Evolutionary conservation across 2,113 vertebrate species (phyloP).

Genomic region (Promerops cafer): DNA sequence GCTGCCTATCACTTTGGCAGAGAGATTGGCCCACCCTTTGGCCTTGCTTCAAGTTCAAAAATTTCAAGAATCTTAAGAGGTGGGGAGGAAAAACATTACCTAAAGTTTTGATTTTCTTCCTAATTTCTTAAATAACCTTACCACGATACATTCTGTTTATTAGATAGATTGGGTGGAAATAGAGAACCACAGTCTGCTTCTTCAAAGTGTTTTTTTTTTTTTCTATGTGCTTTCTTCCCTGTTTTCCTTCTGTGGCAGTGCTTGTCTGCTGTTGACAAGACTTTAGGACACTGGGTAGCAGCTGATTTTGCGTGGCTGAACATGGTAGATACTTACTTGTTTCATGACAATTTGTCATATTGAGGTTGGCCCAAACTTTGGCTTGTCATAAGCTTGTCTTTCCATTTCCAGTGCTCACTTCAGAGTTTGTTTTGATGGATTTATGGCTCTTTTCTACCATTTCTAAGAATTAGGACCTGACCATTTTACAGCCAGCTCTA

Average conservation of each 20-base stretch:
- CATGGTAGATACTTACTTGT: background rate
- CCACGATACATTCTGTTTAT: background rate
- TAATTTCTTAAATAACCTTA: background rate
- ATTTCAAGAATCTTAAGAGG: background rate
- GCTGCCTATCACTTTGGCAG: background rate
- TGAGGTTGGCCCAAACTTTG: background rate
- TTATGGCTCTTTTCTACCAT: background rate
- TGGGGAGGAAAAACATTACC: background rate
- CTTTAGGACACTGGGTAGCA: background rate
- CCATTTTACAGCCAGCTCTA: background rate
- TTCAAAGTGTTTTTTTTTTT: background rate
- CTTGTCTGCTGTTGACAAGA: background rate
- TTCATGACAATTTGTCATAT: background rate
- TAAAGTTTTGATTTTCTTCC: background rate
- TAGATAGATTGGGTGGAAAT: background rate
- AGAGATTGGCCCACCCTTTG: background rate
- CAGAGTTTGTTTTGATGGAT: background rate
- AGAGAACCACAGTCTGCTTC: background rate
- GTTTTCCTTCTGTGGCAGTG: background rate
- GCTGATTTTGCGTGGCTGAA: background rate
- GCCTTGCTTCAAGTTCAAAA: background rate
- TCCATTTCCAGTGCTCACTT: background rate
- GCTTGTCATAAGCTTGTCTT: background rate
- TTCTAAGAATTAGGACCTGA: background rate
- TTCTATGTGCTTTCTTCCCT: background rate